Percentiles rank a stretch among this genome's conserved stretches.
Conservation (phyloP, 2,888 invertebrate species). For the Abrostola tripartita region DNA sequence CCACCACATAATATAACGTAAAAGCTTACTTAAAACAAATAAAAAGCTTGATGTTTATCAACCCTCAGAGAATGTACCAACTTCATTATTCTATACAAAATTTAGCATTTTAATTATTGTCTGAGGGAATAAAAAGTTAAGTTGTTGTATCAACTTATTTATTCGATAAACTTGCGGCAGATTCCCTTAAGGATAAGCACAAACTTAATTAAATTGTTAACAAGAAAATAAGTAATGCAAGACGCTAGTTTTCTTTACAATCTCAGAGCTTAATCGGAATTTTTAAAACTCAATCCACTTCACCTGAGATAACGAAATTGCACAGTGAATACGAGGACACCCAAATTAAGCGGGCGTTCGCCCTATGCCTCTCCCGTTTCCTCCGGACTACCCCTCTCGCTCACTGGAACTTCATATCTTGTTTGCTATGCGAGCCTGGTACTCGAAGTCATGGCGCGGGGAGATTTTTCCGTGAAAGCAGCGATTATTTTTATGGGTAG, state of each 20-base stretch:
- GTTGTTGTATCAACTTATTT: constrained; percentile 17
- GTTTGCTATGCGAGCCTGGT: constrained; percentile 64
- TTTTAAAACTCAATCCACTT: constrained; percentile 20
- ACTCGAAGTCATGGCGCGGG: constrained; percentile 71
- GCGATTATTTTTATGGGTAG: constrained; percentile 45
- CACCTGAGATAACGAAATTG: constrained; percentile 31
- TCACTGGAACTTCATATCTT: constrained; percentile 35
- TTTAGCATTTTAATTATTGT: constrained; percentile 4
- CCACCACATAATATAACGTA: no score
- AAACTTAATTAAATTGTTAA: constrained; percentile 27
- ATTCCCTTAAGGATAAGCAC: constrained; percentile 14
- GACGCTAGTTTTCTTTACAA: constrained; percentile 13
- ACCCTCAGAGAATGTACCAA: no score
- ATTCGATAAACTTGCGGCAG: constrained; percentile 20
- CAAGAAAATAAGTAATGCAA: constrained; percentile 31
- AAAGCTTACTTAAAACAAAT: no score
- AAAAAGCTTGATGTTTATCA: no score
- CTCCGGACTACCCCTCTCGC: constrained; percentile 27
- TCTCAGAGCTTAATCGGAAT: constrained; percentile 17
- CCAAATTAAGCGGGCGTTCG: constrained; percentile 46
- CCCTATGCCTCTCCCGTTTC: constrained; percentile 25
- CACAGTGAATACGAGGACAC: constrained; percentile 28
- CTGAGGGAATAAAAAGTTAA: constrained; percentile 3
- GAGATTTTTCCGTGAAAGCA: constrained; percentile 74
- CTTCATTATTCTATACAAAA: not conserved